Conservation (phyloP, 2,888 invertebrate genomes). For the Sarcophaga caerulescens region DNA sequence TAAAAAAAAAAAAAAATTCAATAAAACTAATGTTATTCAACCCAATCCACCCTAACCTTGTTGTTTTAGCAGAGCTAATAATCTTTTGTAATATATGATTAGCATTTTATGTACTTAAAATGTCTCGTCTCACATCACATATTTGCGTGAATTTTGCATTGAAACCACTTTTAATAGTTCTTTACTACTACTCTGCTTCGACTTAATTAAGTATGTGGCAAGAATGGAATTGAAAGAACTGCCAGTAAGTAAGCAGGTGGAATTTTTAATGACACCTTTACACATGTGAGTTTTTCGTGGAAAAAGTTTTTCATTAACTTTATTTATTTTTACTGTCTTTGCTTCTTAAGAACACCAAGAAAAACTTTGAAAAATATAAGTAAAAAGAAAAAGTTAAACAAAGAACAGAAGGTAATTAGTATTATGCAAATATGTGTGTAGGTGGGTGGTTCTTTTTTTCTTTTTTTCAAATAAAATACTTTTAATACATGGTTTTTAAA, state of each 20-base stretch:
- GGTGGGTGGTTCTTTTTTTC: not conserved
- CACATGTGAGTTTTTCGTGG: constrained; percentile 33
- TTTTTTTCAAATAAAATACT: too few relatives aligned
- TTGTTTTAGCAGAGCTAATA: constrained; percentile 52
- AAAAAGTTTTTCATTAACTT: not conserved
- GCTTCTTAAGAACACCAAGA: not conserved
- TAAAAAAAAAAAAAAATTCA: not conserved
- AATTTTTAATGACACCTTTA: constrained; percentile 41
- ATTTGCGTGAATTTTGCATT: constrained; percentile 33
- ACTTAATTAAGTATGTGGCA: not conserved
- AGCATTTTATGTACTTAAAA: constrained; percentile 63
- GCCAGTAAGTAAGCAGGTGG: constrained; percentile 46
- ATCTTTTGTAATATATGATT: constrained; percentile 65
- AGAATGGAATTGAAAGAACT: not conserved
- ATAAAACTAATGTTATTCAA: not conserved
- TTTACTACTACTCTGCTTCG: not conserved
- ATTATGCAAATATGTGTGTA: not conserved
- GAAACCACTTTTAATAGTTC: constrained; percentile 35
- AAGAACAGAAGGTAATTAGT: not conserved
- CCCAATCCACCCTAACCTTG: not conserved
- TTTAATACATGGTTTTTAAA: too few relatives aligned
- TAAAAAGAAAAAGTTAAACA: not conserved
- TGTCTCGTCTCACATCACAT: constrained; percentile 58
- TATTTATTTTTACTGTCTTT: not conserved
- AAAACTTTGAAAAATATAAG: not conserved